Evolutionary conservation across 1,140 invertebrate genomes (phyloP).

Genomic region (Pogonomyrmex californicus): DNA sequence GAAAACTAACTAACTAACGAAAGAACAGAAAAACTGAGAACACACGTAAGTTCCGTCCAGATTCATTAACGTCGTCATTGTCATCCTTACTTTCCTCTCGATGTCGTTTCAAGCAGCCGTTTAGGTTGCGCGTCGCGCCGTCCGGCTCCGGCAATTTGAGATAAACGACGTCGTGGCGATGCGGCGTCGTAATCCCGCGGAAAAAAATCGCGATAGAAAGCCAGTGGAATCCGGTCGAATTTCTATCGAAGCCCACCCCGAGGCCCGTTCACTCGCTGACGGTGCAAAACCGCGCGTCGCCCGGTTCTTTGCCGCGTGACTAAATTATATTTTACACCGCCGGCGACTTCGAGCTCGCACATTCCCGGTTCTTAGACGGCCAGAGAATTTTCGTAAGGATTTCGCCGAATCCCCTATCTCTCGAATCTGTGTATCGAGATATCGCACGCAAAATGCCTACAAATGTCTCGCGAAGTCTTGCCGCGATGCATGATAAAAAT

Average conservation of each 20-base stretch:
- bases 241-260: conserved; percentile 48
- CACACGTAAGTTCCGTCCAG: not conserved
- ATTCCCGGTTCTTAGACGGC: not conserved
- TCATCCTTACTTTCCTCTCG: conserved; percentile 13
- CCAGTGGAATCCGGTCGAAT: conserved; percentile 57
- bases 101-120: conserved; percentile 6
- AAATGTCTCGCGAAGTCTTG: not conserved
- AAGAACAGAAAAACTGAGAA: not conserved
- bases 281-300: not conserved
- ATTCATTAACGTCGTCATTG: conserved; percentile 13
- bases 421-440: not conserved
- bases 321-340: conserved; percentile 1
- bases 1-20: not conserved
- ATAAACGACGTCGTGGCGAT: conserved; percentile 23
- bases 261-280: conserved; percentile 41
- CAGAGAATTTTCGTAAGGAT: conserved; percentile 7
- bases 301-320: not conserved
- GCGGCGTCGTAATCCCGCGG: not conserved
- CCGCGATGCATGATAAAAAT: too few relatives aligned
- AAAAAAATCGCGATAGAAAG: conserved; percentile 60
- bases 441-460: not conserved
- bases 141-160: conserved; percentile 1
- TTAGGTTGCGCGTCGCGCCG: not conserved
- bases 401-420: not conserved
- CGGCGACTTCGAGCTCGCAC: not conserved